Evolutionary conservation across 2,888 invertebrate genomes (phyloP), one percentile per base, ranked within the genome.

Genomic region (Stictocephala bisonia): DNA sequence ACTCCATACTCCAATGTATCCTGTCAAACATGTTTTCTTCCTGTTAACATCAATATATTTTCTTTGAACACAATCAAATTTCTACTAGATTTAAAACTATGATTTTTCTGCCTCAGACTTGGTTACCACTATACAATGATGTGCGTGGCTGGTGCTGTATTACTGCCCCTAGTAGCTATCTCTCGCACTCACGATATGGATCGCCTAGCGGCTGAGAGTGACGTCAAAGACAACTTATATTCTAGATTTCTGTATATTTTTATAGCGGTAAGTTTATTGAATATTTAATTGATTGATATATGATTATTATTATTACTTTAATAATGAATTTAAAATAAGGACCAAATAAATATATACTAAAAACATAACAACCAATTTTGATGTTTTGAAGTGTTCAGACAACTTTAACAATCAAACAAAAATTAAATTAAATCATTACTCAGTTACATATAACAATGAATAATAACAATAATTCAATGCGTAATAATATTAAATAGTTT

Each of bases 81-180:
- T 73, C 15, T 27, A n/a, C n/a, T n/a, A n/a, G n/a, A n/a, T 13
- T 44, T 44, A 11, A 9, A 35, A 51, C 26, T 26, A 27, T 50
- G 29, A n/a, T 27, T 44, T 27, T 67, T 51, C 53, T 22, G 13
- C 74, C 71, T 18, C 77, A 82, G 96, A 72, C 83, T 94, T 73
- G 96, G 96, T n/a, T 95, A 92, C 83, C 94, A 96, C 83, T 95
- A 95, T 83, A 88, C 91, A 24, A 90, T 93, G 75, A 89, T 94
- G 88, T 91, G 91, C 56, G 82, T 97, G 44, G 87, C 90, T 2
- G 87, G 89, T 53, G 93, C 95, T 93, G 95, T 96, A 0, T 83
- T 95, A 7, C 83, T 93, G 29, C 85, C 93, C 80, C 86, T 91
- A 80, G 84, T 90, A 74, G 86, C 88, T 20, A 84, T 88, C 50